A percentile compares a stretch with the other conserved stretches of the same genome.
Conservation (phyloP, 2,113 vertebrate species). For the Caranx ignobilis region DNA sequence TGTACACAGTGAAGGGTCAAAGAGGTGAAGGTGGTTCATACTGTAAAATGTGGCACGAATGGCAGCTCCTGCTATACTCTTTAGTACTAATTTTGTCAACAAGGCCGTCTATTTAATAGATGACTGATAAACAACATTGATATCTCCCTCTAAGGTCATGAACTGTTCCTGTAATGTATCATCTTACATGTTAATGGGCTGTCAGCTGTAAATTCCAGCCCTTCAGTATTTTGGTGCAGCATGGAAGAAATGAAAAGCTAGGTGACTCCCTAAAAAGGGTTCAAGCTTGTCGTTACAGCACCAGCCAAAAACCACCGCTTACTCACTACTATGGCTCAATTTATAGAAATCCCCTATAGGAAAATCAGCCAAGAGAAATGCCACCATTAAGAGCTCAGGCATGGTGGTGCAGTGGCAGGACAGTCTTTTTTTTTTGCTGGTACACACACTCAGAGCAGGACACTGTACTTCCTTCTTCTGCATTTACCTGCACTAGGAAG, state of each 20-base stretch:
- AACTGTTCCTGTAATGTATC: slow-evolving; percentile 23
- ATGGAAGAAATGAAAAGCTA: slow-evolving; percentile 55
- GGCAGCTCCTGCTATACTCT: background rate
- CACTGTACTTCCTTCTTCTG: slow-evolving; percentile 19
- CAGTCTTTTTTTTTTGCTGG: slow-evolving; percentile 47
- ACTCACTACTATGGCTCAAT: slow-evolving; percentile 47
- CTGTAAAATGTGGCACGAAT: background rate
- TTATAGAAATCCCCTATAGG: slow-evolving; percentile 58
- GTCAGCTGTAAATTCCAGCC: slow-evolving; percentile 25
- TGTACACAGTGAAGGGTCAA: background rate
- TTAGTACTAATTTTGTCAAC: background rate
- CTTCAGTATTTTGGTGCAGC: slow-evolving; percentile 8
- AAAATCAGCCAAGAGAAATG: slow-evolving; percentile 57
- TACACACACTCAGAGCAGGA: slow-evolving; percentile 28
- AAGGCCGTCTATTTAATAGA: background rate
- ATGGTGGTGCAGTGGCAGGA: slow-evolving; percentile 29
- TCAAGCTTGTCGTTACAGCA: slow-evolving; percentile 20
- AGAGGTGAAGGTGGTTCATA: background rate
- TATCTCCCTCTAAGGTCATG: background rate
- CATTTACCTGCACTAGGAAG: slow-evolving; percentile 19
- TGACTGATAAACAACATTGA: background rate
- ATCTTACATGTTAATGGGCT: slow-evolving; percentile 20
- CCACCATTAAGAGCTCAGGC: slow-evolving; percentile 43
- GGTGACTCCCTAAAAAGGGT: slow-evolving; percentile 40
- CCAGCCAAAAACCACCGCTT: slow-evolving; percentile 43